A percentile compares a stretch with the other conserved stretches of the same genome.
phyloP scores from a whole-genome alignment of 2,113 vertebrate genomes.

The Narcine bancroftii region DNA sequence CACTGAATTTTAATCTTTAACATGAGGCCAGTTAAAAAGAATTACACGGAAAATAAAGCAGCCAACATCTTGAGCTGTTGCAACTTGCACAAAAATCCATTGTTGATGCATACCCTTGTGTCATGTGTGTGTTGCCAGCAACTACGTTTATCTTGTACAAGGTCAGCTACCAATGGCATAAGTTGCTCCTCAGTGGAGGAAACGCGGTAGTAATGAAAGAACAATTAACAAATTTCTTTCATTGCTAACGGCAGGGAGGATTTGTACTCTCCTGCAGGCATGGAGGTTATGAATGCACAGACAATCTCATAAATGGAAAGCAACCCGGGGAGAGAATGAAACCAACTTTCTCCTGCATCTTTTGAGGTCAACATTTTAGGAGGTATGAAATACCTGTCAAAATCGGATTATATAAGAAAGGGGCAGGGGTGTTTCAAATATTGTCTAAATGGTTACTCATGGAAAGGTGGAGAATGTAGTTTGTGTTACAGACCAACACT shows the following conservation, averaged over 20 bases:
- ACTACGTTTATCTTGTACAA: neutral
- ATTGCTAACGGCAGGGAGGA: neutral
- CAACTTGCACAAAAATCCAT: neutral
- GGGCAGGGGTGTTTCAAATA: neutral
- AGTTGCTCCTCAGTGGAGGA: neutral
- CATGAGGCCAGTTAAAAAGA: neutral
- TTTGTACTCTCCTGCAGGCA: neutral
- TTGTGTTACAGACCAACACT: too few relatives aligned
- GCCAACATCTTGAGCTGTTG: neutral
- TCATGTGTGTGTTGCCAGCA: neutral
- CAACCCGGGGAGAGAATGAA: neutral
- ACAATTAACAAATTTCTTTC: neutral
- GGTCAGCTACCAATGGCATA: neutral
- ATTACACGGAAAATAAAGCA: neutral
- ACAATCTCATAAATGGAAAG: neutral
- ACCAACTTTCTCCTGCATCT: neutral
- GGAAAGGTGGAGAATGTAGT: neutral
- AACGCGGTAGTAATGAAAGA: neutral
- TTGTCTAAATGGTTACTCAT: neutral
- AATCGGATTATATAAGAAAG: too few relatives aligned
- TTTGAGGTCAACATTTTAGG: neutral
- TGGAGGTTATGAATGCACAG: neutral
- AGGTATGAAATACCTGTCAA: too few relatives aligned
- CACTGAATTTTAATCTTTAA: neutral
- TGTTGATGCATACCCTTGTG: neutral